Conservation (phyloP, 1,140 invertebrate species). For the Aphelinus atriplicis region DNA sequence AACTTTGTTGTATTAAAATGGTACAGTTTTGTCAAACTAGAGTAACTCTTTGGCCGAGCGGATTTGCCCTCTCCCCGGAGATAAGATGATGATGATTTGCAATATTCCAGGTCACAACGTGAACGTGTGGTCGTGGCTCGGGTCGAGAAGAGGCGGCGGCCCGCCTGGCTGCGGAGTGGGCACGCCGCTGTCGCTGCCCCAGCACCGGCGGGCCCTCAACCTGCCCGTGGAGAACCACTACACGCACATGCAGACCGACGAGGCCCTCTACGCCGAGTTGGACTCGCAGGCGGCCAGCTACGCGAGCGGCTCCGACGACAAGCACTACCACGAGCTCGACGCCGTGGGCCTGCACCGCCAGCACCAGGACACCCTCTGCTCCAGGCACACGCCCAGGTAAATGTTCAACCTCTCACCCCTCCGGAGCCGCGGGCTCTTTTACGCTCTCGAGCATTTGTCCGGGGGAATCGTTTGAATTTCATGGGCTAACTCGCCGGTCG, state of each 20-base stretch:
- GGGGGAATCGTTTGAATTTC: too few relatives aligned
- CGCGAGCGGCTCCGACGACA: slow-evolving; percentile 62
- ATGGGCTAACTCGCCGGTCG: too few relatives aligned
- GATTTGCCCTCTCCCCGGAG: too few relatives aligned
- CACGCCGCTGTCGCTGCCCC: slow-evolving; percentile 61
- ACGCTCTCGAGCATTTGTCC: too few relatives aligned
- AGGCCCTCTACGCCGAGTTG: slow-evolving; percentile 76
- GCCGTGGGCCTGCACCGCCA: slow-evolving; percentile 62
- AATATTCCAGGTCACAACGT: slow-evolving; percentile 63
- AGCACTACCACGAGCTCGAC: slow-evolving; percentile 64
- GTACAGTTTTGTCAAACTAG: too few relatives aligned
- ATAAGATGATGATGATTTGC: too few relatives aligned
- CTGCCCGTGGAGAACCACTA: slow-evolving; percentile 75
- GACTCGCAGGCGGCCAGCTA: slow-evolving; percentile 67
- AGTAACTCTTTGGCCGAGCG: too few relatives aligned
- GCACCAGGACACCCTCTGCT: slow-evolving; percentile 55
- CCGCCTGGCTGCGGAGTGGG: slow-evolving; percentile 56
- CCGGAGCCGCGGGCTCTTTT: background rate
- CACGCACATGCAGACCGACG: slow-evolving; percentile 76
- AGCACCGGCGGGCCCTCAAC: slow-evolving; percentile 61
- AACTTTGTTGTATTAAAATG: too few relatives aligned
- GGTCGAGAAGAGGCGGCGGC: slow-evolving; percentile 66
- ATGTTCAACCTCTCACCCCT: too few relatives aligned
- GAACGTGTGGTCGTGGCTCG: slow-evolving; percentile 74
- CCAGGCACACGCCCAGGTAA: slow-evolving; percentile 63